phyloP scores from a whole-genome alignment of 2,113 vertebrate genomes.

The Gobius niger region DNA sequence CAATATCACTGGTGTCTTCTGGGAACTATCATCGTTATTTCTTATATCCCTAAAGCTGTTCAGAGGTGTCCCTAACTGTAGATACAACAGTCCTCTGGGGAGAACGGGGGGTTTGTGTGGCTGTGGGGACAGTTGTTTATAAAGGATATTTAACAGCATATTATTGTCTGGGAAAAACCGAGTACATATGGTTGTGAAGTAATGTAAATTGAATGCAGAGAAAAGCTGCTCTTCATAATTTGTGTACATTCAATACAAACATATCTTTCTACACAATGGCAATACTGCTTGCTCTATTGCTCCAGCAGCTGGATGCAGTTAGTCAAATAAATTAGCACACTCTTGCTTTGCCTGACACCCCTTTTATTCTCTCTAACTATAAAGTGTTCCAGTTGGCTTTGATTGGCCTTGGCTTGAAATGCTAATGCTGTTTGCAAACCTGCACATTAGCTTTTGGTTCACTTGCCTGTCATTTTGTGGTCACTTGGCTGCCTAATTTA shows the following conservation, averaged over 20 bases:
- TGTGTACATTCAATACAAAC: constrained; percentile 17
- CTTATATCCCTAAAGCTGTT: not conserved
- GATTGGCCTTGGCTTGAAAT: constrained; percentile 4
- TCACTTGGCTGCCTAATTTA: constrained; percentile 20
- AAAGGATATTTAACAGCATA: constrained; percentile 3
- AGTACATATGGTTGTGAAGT: constrained; percentile 4
- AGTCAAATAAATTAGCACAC: constrained; percentile 34
- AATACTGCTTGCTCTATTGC: not conserved
- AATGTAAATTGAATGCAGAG: too few species aligned
- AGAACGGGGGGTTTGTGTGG: not conserved
- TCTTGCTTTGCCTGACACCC: constrained; percentile 19
- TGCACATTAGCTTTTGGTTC: constrained; percentile 23
- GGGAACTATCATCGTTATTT: not conserved
- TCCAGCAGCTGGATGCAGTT: constrained; percentile 34
- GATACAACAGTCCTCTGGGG: constrained; percentile 2
- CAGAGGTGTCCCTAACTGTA: not conserved
- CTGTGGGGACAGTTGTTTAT: not conserved
- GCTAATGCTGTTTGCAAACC: constrained; percentile 20
- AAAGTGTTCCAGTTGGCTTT: constrained; percentile 16
- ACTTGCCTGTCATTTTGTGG: constrained; percentile 11
- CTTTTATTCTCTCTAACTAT: constrained; percentile 22
- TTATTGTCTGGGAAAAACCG: constrained; percentile 22
- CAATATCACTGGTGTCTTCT: not conserved
- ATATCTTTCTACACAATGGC: constrained; percentile 13
- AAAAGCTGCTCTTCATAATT: constrained; percentile 4